A percentile compares a stretch with the other conserved stretches of the same genome.
Conservation (phyloP, 2,888 invertebrate genomes). For the Leptinotarsa juncta region DNA sequence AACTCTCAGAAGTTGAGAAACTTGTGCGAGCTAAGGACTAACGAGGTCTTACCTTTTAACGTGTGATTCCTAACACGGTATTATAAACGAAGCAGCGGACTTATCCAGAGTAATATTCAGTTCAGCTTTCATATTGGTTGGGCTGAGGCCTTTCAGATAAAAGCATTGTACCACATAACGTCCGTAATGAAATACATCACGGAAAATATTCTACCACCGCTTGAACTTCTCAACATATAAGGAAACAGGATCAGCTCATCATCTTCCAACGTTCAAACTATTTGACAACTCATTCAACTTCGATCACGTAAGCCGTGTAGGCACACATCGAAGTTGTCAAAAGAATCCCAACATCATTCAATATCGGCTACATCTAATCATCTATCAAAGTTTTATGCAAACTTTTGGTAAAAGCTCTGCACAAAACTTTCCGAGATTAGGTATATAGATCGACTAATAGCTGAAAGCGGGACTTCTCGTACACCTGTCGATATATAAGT, state of each 20-base stretch:
- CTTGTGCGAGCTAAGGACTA: too few relatives aligned
- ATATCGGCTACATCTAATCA: constrained; percentile 32
- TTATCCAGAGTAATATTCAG: too few relatives aligned
- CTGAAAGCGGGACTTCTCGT: constrained; percentile 1
- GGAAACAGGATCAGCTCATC: not conserved
- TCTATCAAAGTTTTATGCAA: constrained; percentile 28
- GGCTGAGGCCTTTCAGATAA: too few relatives aligned
- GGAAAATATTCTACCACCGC: too few relatives aligned
- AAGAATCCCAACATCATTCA: constrained; percentile 30
- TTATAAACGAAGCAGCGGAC: too few relatives aligned
- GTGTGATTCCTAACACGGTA: too few relatives aligned
- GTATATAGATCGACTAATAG: constrained; percentile 25
- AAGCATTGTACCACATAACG: too few relatives aligned
- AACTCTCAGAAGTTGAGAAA: too few relatives aligned
- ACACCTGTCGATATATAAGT: constrained; percentile 30
- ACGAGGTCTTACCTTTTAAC: too few relatives aligned
- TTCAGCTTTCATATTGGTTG: too few relatives aligned
- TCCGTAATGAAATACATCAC: too few relatives aligned
- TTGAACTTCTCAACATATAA: too few relatives aligned
- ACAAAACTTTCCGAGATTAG: constrained; percentile 23
- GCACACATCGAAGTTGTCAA: constrained; percentile 16
- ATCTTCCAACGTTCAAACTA: not conserved
- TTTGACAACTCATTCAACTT: not conserved
- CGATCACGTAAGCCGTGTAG: not conserved
- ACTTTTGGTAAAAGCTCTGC: constrained; percentile 26